Base-by-base conservation (phyloP, 2,888 invertebrate genomes). In the Synergus umbraculus region DNA sequence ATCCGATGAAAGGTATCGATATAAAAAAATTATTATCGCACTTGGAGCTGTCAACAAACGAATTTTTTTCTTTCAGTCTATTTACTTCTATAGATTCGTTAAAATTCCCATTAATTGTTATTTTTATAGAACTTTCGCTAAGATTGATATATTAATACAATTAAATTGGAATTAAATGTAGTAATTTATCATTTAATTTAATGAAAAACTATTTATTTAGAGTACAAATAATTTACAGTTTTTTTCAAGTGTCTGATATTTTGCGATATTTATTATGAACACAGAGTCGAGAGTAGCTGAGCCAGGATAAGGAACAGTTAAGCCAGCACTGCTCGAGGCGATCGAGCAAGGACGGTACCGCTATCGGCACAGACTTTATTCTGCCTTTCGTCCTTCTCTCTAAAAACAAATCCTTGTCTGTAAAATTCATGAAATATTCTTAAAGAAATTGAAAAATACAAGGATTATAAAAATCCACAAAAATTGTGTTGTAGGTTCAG, bases 321-420 rank as follows among this genome's bases (percentile, higher is more conserved):
- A 82, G 81, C 85, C 84, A 84, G 85, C 84, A 85, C 81, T 81
- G 87, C 89, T 85, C 84, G 84, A 85, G 88, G 89, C 87, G 87
- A 86, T 86, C 86, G 85, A 84, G 87, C 88, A 88, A 89, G 88
- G 89, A 89, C 88, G 86, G 88, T 89, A 87, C 89, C 88, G 89
- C 89, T 89, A 88, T 83, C 79, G 86, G 86, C 85, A 83, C 82
- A 80, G 83, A 85, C 86, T 83, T 85, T 76, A 83, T 81, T 82
- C 84, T 79, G 29, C 29, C 29, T 80, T 80, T 78, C 77, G 81
- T 81, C 83, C 84, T 82, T 82, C 82, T 83, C 76, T 79, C 79
- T 81, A 79, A 85, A 82, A 84, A 83, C 78, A 83, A 78, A 73
- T 41, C 69, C 77, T 81, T 77, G 69, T 78, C 79, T 78, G 44